phyloP scores from a whole-genome alignment of 2,113 vertebrate species.

The Anolis carolinensis region DNA sequence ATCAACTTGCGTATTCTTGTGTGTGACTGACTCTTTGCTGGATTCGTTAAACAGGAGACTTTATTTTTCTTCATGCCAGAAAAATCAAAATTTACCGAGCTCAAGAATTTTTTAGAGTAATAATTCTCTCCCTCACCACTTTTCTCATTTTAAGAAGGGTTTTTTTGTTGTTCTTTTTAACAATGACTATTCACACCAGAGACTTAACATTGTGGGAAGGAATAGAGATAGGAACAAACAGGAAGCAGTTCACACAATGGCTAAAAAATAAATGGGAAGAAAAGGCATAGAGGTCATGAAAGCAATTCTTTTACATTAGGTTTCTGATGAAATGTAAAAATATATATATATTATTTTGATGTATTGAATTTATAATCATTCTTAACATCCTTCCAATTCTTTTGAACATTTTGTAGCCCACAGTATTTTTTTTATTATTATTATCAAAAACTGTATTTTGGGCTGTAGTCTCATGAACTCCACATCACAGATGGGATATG shows the following conservation, averaged over 20 bases:
- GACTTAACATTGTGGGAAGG: neutral
- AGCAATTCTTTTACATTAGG: neutral
- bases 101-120: neutral
- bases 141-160: neutral
- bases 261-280: neutral
- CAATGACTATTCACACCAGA: neutral
- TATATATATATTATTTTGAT: neutral
- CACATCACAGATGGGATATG: too few relatives aligned
- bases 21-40: neutral
- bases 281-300: conserved; percentile 22
- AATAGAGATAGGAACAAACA: neutral
- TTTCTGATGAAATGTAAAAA: neutral
- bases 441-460: neutral
- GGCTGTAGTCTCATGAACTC: neutral
- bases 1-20: conserved; percentile 6
- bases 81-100: conserved; percentile 40
- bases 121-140: neutral
- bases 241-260: neutral
- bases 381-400: conserved; percentile 1
- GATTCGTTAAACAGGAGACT: neutral
- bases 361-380: conserved; percentile 11
- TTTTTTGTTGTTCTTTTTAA: neutral
- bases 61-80: conserved; percentile 30
- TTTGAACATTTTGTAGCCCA: neutral
- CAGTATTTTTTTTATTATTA: neutral